These are phyloP conservation scores for Hyalella azteca DNA, from an alignment of 2,888 invertebrate species.

Conservation along the genomic window DNA sequence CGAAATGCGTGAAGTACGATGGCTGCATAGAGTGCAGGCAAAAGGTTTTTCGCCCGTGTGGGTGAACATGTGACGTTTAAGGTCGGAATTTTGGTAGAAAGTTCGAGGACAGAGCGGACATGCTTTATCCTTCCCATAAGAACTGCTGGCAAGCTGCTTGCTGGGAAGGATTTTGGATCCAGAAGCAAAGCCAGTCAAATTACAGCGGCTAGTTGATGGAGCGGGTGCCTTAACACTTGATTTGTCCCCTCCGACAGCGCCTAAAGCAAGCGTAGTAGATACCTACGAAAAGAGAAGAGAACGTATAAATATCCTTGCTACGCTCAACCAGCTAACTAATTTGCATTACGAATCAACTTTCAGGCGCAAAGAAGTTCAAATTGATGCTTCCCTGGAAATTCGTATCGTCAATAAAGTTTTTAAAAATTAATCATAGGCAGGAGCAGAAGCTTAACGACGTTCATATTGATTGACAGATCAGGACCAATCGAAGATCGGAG, in stretches of 20 bases:
- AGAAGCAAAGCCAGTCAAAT: neutral
- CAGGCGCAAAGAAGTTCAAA: no score
- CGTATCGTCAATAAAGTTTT: no score
- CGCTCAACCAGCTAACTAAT: no score
- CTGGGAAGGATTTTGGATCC: neutral
- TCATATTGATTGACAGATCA: no score
- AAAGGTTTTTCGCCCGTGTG: slow-evolving; percentile 57
- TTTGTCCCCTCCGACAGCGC: slow-evolving; percentile 3
- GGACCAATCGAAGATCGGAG: no score
- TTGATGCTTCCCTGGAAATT: no score
- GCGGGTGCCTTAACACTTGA: neutral
- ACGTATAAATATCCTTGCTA: neutral
- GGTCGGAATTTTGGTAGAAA: slow-evolving; percentile 48
- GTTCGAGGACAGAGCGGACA: slow-evolving; percentile 47
- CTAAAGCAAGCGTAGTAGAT: neutral
- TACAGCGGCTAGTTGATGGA: neutral
- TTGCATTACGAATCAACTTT: no score
- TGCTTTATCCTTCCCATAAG: neutral
- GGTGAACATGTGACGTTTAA: slow-evolving; percentile 47
- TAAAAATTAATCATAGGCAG: no score
- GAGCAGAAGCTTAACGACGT: no score
- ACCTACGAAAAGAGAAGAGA: slow-evolving; percentile 28
- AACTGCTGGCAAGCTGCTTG: neutral
- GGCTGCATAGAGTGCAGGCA: slow-evolving; percentile 50
- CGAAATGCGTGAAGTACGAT: slow-evolving; percentile 50